Conservation (phyloP, 2,797 vertebrate genomes). For the Sitta carolinensis region DNA sequence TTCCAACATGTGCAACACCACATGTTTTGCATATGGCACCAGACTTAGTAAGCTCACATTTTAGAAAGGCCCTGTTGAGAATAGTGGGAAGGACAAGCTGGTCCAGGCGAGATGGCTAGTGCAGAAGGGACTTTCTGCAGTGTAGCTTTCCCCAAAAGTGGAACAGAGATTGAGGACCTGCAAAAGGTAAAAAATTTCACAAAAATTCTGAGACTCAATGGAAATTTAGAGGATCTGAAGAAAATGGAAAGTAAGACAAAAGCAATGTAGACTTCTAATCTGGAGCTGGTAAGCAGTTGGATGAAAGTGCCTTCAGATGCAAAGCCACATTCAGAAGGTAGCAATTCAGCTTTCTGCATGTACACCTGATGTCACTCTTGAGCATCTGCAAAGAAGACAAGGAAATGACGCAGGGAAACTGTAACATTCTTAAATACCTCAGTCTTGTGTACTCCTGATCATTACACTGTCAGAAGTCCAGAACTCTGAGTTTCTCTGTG, state of each 20-base stretch:
- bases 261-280: not conserved
- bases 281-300: not conserved
- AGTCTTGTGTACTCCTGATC: not conserved
- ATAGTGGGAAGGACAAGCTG: not conserved
- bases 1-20: not conserved
- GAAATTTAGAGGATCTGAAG: not conserved
- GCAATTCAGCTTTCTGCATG: not conserved
- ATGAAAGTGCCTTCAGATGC: not conserved
- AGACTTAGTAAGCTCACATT: not conserved
- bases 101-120: accelerated
- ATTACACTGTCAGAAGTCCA: not conserved
- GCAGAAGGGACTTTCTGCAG: not conserved
- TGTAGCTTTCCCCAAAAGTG: not conserved
- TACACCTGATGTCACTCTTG: not conserved
- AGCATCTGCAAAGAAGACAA: not conserved
- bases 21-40: not conserved
- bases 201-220: not conserved
- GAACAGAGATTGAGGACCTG: not conserved
- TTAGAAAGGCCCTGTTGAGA: not conserved
- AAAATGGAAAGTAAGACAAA: not conserved
- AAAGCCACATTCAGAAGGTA: not conserved
- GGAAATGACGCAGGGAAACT: not conserved
- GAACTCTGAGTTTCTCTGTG: not conserved
- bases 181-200: not conserved
- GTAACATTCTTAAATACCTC: not conserved